Percentiles rank a stretch among this genome's conserved stretches.
phyloP scores from a whole-genome alignment of 2,113 vertebrate species.

The Glaucomys volans region DNA sequence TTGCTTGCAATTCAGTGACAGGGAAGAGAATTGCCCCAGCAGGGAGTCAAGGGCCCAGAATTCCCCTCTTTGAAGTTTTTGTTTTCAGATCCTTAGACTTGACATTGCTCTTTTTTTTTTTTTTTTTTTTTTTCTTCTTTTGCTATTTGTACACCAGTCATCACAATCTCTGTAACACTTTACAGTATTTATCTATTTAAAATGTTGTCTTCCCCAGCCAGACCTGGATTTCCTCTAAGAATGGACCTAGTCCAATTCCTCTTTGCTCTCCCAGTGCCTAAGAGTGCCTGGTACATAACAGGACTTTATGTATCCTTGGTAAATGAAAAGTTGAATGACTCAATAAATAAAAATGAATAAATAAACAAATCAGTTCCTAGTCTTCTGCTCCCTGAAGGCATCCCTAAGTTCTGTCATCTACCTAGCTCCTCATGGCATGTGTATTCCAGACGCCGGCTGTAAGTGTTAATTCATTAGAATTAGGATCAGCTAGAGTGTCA shows the following conservation, averaged over 20 bases:
- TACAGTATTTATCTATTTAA: not conserved
- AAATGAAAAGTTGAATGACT: slow-evolving; percentile 23
- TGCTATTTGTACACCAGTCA: not conserved
- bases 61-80: not conserved
- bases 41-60: not conserved
- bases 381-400: not conserved
- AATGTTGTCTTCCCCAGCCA: slow-evolving; percentile 1
- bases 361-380: not conserved
- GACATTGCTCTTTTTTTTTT: not conserved
- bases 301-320: slow-evolving; percentile 23
- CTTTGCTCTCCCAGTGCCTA: not conserved
- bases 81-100: not conserved
- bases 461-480: slow-evolving; percentile 52
- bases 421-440: slow-evolving; percentile 8
- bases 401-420: not conserved
- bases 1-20: not conserved
- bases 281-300: not conserved
- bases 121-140: not conserved
- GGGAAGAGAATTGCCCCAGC: not conserved
- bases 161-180: not conserved
- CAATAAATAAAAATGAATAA: not conserved
- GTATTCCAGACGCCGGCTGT: not conserved
- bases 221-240: not conserved
- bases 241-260: not conserved
- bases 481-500: slow-evolving; percentile 19